A percentile compares a stretch with the other conserved stretches of the same genome.
Evolutionary conservation across 1,140 invertebrate genomes (phyloP).

Genomic region (Drosophila grimshawi): DNA sequence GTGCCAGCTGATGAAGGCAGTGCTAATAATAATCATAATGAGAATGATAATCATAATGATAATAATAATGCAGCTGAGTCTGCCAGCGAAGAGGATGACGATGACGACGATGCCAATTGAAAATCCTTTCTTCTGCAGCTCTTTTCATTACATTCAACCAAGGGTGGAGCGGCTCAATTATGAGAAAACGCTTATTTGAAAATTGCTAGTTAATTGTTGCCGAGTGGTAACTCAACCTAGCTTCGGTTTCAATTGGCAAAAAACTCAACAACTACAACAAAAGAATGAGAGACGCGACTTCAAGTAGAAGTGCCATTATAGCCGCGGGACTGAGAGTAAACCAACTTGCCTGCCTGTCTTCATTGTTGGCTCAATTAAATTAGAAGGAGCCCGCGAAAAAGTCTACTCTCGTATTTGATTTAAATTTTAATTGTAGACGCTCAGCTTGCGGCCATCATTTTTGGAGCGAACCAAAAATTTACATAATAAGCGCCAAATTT

Average conservation of each 20-base stretch:
- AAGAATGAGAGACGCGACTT: conserved; percentile 15
- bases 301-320: conserved; percentile 52
- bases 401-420: conserved; percentile 63
- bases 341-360: conserved; percentile 41
- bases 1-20: conserved; percentile 73
- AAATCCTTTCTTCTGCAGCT: conserved; percentile 55
- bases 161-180: conserved; percentile 50
- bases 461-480: conserved; percentile 60
- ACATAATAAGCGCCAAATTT: conserved; percentile 77
- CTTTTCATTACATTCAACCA: conserved; percentile 58
- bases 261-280: conserved; percentile 7
- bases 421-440: conserved; percentile 81
- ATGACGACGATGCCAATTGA: conserved; percentile 70
- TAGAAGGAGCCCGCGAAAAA: conserved; percentile 38
- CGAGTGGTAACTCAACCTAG: conserved; percentile 29
- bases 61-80: conserved; percentile 54
- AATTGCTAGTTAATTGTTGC: conserved; percentile 80
- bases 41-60: conserved; percentile 67
- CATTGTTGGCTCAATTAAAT: conserved; percentile 79
- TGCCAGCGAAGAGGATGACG: conserved; percentile 24
- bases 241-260: conserved; percentile 13
- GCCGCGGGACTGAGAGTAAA: conserved; percentile 52
- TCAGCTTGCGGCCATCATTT: conserved; percentile 70
- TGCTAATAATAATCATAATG: conserved; percentile 41
- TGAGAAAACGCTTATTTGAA: conserved; percentile 79